Percentiles rank a stretch among this genome's conserved stretches.
Evolutionary conservation across 2,113 vertebrate species (phyloP).

Genomic region (Myotis yumanensis): DNA sequence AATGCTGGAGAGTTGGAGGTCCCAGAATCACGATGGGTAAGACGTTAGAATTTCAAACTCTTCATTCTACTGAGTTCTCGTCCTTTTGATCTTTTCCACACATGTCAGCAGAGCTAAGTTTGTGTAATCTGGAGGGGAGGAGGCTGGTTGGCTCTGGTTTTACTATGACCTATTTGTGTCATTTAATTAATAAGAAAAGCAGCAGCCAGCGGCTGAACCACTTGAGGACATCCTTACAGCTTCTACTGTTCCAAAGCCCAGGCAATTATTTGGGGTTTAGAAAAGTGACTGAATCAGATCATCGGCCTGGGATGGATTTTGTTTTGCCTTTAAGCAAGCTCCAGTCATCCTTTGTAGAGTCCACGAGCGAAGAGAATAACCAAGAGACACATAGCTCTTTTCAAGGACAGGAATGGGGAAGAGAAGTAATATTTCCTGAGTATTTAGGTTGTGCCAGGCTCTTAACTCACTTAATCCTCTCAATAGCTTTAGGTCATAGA

Average conservation of each 20-base stretch:
- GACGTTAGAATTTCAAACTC: conserved; percentile 63
- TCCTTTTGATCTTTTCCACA: conserved; percentile 68
- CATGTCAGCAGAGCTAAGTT: conserved; percentile 52
- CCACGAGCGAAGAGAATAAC: conserved; percentile 21
- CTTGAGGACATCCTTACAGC: not conserved
- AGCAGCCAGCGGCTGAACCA: not conserved
- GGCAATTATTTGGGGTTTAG: conserved; percentile 38
- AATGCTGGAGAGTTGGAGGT: not conserved
- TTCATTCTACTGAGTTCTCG: conserved; percentile 63
- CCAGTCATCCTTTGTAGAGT: not conserved
- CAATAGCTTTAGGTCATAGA: conserved; percentile 58
- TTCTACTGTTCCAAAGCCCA: not conserved
- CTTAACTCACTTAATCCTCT: conserved; percentile 73
- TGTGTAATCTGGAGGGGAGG: conserved; percentile 24
- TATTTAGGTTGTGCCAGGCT: conserved; percentile 43
- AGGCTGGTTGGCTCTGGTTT: conserved; percentile 20
- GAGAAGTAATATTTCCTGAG: conserved; percentile 57
- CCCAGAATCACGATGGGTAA: not conserved
- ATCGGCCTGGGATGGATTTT: conserved; percentile 8
- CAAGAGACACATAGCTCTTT: conserved; percentile 3
- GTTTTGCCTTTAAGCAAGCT: conserved; percentile 59
- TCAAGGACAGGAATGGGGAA: conserved; percentile 48
- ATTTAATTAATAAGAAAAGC: conserved; percentile 62
- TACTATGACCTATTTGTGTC: conserved; percentile 58
- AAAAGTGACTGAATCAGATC: conserved; percentile 42